Conservation (phyloP, 2,888 invertebrate species). For the Drosophila affinis region DNA sequence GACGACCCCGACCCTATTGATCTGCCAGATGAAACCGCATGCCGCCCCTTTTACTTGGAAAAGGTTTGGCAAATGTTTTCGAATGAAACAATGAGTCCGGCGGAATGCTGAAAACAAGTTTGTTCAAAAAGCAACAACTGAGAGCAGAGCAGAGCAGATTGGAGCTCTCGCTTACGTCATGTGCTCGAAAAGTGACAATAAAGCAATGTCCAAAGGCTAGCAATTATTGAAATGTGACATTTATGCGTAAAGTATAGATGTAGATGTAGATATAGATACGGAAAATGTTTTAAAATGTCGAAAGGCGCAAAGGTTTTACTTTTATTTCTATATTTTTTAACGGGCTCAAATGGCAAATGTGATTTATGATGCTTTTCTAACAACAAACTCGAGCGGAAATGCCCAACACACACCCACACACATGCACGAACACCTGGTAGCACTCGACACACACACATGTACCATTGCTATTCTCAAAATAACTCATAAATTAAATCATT, state of each 20-base stretch:
- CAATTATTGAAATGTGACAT: conserved; percentile 15
- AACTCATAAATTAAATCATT: conserved; percentile 22
- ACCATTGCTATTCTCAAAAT: conserved; percentile 3
- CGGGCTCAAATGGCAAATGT: conserved; percentile 1
- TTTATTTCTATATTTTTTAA: conserved; percentile 1
- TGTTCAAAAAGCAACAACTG: conserved; percentile 22
- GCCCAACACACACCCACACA: conserved; percentile 25
- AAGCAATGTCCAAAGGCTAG: conserved; percentile 32
- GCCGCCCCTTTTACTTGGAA: conserved; percentile 45
- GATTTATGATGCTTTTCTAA: conserved; percentile 25
- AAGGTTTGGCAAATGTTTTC: conserved; percentile 51
- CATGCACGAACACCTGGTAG: conserved; percentile 5
- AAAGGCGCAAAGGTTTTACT: neutral
- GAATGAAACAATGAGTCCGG: conserved; percentile 52
- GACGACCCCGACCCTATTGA: conserved; percentile 58
- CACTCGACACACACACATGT: neutral
- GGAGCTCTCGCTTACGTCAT: conserved; percentile 59
- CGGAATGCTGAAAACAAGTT: conserved; percentile 56
- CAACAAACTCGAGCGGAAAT: conserved; percentile 37
- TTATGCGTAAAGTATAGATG: conserved; percentile 4
- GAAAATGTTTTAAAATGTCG: neutral
- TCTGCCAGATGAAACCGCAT: conserved; percentile 37
- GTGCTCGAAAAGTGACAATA: conserved; percentile 43
- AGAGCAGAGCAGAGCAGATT: conserved; percentile 2
- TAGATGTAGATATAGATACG: neutral